Evolutionary conservation across 2,888 invertebrate genomes (phyloP).

Genomic region (Dolomedes plantarius): DNA sequence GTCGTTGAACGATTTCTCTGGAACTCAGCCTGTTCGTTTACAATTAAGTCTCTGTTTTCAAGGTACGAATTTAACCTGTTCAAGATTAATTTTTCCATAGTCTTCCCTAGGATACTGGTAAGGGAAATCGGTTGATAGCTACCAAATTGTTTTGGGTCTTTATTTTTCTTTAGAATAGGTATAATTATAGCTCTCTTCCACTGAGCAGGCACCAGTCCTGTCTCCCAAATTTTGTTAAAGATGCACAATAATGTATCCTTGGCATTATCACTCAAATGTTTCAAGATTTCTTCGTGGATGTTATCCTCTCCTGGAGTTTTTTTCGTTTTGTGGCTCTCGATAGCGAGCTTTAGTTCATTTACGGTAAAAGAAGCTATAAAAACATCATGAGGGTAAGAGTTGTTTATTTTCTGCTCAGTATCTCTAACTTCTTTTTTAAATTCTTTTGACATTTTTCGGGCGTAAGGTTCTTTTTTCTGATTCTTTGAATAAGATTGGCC

Average conservation of each 20-base stretch:
- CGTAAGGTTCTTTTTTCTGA: background rate
- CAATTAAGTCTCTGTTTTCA: no score
- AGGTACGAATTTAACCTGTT: no score
- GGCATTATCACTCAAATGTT: background rate
- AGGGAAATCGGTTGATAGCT: no score
- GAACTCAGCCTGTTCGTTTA: no score
- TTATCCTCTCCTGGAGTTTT: background rate
- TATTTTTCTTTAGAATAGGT: background rate
- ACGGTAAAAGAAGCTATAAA: no score
- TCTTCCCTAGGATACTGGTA: no score
- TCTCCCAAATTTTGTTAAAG: conserved; percentile 17
- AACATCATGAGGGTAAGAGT: no score
- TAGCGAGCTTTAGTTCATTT: no score
- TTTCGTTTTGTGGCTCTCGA: no score
- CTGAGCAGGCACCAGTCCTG: background rate
- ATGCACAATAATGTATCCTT: background rate
- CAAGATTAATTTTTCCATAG: no score
- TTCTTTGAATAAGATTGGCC: background rate
- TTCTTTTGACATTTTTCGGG: background rate
- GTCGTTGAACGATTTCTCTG: no score
- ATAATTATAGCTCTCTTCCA: background rate
- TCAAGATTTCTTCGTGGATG: background rate
- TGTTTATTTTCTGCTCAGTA: no score
- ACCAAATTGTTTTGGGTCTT: background rate
- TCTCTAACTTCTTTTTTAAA: background rate